Base-by-base conservation (phyloP, 1,140 invertebrate species). In the Trypoxylus dichotomus region DNA sequence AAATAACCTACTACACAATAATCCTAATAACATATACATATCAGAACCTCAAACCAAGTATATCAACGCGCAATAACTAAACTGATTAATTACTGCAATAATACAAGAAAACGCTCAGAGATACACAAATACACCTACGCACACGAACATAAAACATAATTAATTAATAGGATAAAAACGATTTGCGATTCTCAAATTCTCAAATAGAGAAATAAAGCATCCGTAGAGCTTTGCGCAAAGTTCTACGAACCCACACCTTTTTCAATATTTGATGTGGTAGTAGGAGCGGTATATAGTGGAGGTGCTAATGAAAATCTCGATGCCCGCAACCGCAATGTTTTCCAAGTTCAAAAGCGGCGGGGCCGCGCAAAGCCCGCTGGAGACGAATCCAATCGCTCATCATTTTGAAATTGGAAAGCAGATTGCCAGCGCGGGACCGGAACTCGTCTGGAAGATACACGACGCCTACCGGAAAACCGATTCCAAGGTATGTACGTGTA, bases 371-470 rank as follows among this genome's bases (percentile, higher is more conserved):
- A 91, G 89, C 82, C 88, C 86, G 75, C 88, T 92, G 76, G 94
- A 96, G 82, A 91, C 90, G 79, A 97, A 97, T 87, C 95, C 96
- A 2, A 96, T 98, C 81, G 90, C 91, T 80, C 93, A 96, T 82
- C 93, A 93, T 86, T 98, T 95, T 87, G 94, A 97, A 79, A 91
- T 97, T 75, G 94, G 95, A n/a, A 94, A 94, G 82, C 93, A 95
- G 84, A 90, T 92, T 68, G 95, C 94, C 24, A 96, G 92, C 75
- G 96, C 95, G 21, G 97, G 97, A 0, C 96, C 96, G 0, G 96
- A 97, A 83, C 91, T 96, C 77, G 91, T 96, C 7, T 99, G 97
- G 97, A 94, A 93, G 82, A 94, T 98, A 77, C 94, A 96, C 84
- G 96, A 98, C 81, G 96, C 93, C 0, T 94, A 93, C 82, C 87